These are phyloP conservation scores for Trachelipus rathkii DNA, from an alignment of 1,140 invertebrate species.

Conservation along the genomic window DNA sequence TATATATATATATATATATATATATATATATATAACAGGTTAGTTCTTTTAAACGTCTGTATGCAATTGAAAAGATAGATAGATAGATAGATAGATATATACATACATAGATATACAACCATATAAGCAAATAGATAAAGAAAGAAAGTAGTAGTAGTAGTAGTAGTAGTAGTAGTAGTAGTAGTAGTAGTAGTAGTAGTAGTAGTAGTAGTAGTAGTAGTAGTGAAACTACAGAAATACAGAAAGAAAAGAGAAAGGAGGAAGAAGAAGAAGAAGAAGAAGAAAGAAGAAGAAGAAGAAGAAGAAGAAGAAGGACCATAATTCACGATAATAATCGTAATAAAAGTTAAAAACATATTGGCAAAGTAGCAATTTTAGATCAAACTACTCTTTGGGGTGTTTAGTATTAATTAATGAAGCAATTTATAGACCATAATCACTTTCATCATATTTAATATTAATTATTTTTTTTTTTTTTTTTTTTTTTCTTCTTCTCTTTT, in stretches of 20 bases:
- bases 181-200: neutral
- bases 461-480: neutral
- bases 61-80: neutral
- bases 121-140: neutral
- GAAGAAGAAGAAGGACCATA: neutral
- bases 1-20: neutral
- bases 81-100: neutral
- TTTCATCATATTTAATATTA: constrained; percentile 13
- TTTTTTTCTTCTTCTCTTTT: too few relatives aligned
- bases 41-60: neutral
- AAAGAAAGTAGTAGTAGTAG: neutral
- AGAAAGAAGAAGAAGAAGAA: constrained; percentile 20
- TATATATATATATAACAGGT: too few relatives aligned
- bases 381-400: too few relatives aligned
- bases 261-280: neutral
- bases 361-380: neutral
- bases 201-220: neutral
- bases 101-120: neutral
- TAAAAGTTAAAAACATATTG: neutral
- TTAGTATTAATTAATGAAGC: neutral
- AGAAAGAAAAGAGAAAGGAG: neutral
- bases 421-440: neutral
- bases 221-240: too few relatives aligned
- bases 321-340: too few relatives aligned
- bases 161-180: neutral